Evolutionary conservation across 2,888 invertebrate species (phyloP).

Genomic region (Caenorhabditis panamensis): DNA sequence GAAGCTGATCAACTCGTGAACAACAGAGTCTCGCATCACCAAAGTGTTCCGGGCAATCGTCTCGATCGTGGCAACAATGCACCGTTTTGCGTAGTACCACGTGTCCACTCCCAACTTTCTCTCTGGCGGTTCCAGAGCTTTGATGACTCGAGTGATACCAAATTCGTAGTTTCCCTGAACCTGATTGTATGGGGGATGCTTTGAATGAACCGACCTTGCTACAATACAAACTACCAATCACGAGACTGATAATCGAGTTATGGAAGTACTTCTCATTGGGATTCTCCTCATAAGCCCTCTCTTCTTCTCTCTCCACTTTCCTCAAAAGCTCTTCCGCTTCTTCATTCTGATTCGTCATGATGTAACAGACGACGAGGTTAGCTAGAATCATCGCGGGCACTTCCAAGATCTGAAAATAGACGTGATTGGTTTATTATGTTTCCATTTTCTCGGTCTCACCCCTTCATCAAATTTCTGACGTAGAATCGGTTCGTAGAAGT

Average conservation of each 20-base stretch:
- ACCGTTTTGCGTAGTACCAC: slow-evolving; percentile 85
- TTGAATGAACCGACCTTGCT: slow-evolving; percentile 85
- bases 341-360: slow-evolving; percentile 98
- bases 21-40: slow-evolving; percentile 89
- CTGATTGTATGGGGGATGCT: background rate
- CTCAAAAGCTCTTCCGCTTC: slow-evolving; percentile 89
- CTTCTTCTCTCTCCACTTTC: slow-evolving; percentile 98
- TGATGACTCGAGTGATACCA: slow-evolving; percentile 96
- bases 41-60: slow-evolving; percentile 86
- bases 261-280: slow-evolving; percentile 95
- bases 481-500: slow-evolving; percentile 97
- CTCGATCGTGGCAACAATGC: slow-evolving; percentile 70
- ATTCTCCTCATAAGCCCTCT: slow-evolving; percentile 90
- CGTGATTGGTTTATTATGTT: no score
- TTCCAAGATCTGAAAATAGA: slow-evolving; percentile 86
- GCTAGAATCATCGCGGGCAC: slow-evolving; percentile 98
- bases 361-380: slow-evolving; percentile 97
- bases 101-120: slow-evolving; percentile 97
- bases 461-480: slow-evolving; percentile 91
- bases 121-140: slow-evolving; percentile 94
- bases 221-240: slow-evolving; percentile 98
- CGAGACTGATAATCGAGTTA: slow-evolving; percentile 97
- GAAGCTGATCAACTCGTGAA: slow-evolving; percentile 91
- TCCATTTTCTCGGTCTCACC: no score
- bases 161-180: slow-evolving; percentile 94